Conservation (phyloP, 2,113 vertebrate genomes). For the Periophthalmodon schlosseri region DNA sequence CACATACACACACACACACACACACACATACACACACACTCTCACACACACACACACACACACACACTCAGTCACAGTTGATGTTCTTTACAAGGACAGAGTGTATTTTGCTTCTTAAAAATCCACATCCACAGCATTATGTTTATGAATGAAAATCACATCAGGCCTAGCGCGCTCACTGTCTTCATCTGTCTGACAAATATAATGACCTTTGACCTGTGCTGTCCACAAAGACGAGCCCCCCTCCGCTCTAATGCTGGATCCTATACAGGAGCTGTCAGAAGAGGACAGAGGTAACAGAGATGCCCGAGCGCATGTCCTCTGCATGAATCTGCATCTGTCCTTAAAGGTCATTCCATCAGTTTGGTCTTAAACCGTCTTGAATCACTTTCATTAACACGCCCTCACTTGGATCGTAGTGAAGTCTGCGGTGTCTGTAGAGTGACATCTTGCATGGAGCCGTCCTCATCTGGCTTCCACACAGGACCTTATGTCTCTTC, state of each 20-base stretch:
- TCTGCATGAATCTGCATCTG: slow-evolving; percentile 63
- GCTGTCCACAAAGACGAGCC: slow-evolving; percentile 84
- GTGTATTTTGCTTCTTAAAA: slow-evolving; percentile 30
- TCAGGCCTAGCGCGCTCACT: neutral
- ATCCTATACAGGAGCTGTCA: slow-evolving; percentile 94
- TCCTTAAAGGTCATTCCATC: slow-evolving; percentile 1
- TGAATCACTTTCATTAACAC: slow-evolving; percentile 12
- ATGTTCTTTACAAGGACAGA: slow-evolving; percentile 2
- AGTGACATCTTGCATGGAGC: slow-evolving; percentile 13
- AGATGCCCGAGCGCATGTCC: slow-evolving; percentile 53
- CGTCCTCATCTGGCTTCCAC: slow-evolving; percentile 41
- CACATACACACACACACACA: too few relatives aligned
- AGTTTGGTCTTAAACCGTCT: slow-evolving; percentile 13
- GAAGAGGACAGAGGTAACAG: slow-evolving; percentile 95
- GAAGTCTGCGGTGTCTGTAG: too few relatives aligned
- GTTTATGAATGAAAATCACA: neutral
- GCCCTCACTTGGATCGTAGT: neutral
- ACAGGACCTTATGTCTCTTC: neutral
- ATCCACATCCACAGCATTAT: neutral
- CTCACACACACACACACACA: too few relatives aligned
- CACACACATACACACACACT: too few relatives aligned
- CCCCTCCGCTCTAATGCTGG: slow-evolving; percentile 83
- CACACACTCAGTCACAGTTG: neutral
- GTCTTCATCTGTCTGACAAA: slow-evolving; percentile 37
- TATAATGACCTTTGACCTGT: slow-evolving; percentile 62